Percentiles rank a stretch among this genome's conserved stretches.
These are phyloP conservation scores for Parazoanthus darwini DNA, from an alignment of 92 coral and sea anemone genomes.

Conservation along the genomic window DNA sequence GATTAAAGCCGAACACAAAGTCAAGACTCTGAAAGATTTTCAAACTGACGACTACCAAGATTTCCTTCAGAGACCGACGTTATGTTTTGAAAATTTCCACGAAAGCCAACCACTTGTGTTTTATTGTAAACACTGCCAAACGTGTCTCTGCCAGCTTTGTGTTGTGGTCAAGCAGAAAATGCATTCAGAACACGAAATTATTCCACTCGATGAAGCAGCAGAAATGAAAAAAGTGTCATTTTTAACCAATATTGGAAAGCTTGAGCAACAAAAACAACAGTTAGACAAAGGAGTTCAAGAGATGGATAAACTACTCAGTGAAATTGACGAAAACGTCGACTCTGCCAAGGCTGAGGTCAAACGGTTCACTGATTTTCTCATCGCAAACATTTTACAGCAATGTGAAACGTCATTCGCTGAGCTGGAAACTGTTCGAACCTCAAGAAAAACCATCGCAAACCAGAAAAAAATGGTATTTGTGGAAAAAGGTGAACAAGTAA, in stretches of 20 bases:
- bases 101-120: background rate
- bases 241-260: too few relatives aligned
- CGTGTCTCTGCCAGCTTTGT: slow-evolving; percentile 12
- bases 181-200: slow-evolving; percentile 10
- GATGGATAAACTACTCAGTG: slow-evolving; percentile 1
- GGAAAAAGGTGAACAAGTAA: background rate
- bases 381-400: too few relatives aligned
- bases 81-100: too few relatives aligned
- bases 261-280: background rate
- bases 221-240: too few relatives aligned
- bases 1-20: background rate
- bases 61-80: too few relatives aligned
- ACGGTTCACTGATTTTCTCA: background rate
- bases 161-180: slow-evolving; percentile 3
- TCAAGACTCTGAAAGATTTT: background rate
- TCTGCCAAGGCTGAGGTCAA: slow-evolving; percentile 10
- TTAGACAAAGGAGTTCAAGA: slow-evolving; percentile 4
- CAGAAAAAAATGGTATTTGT: background rate
- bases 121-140: slow-evolving; percentile 11
- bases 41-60: too few relatives aligned
- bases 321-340: too few relatives aligned
- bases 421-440: too few relatives aligned
- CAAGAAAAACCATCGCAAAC: slow-evolving; percentile 7
- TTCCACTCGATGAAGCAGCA: slow-evolving; percentile 14
- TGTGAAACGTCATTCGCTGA: background rate